phyloP scores from a whole-genome alignment of 2,113 vertebrate species.

The Megalops atlanticus region DNA sequence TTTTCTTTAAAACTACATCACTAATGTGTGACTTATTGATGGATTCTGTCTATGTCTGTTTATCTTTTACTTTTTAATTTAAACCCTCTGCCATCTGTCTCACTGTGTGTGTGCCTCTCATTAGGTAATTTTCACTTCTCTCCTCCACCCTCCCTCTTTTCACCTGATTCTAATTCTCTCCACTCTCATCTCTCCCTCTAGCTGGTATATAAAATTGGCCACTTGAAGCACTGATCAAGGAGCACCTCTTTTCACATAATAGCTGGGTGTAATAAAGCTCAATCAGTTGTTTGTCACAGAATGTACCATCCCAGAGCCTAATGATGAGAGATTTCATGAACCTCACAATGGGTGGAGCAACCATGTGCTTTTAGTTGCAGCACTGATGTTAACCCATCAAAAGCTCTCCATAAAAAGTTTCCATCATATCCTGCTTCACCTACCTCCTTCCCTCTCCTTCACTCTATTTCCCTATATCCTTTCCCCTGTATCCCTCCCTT shows the following conservation, averaged over 20 bases:
- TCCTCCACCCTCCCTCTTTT: neutral
- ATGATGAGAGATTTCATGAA: too few species aligned
- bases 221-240: too few species aligned
- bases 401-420: too few species aligned
- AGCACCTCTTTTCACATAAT: neutral
- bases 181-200: neutral
- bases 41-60: neutral
- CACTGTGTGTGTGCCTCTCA: neutral
- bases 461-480: neutral
- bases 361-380: too few species aligned
- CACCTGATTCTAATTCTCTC: neutral
- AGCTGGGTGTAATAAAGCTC: neutral
- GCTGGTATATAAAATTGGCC: too few species aligned
- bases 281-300: too few species aligned
- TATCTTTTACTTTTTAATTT: neutral
- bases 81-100: constrained; percentile 18
- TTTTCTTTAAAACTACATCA: neutral
- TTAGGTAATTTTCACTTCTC: neutral
- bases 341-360: too few species aligned
- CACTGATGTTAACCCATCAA: too few species aligned
- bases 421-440: neutral
- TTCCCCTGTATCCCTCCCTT: neutral
- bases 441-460: neutral
- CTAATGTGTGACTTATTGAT: neutral
- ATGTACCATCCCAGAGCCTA: too few species aligned